Evolutionary conservation across 2,113 vertebrate species (phyloP), one percentile per base, ranked within the genome.

Genomic region (Tichodroma muraria): DNA sequence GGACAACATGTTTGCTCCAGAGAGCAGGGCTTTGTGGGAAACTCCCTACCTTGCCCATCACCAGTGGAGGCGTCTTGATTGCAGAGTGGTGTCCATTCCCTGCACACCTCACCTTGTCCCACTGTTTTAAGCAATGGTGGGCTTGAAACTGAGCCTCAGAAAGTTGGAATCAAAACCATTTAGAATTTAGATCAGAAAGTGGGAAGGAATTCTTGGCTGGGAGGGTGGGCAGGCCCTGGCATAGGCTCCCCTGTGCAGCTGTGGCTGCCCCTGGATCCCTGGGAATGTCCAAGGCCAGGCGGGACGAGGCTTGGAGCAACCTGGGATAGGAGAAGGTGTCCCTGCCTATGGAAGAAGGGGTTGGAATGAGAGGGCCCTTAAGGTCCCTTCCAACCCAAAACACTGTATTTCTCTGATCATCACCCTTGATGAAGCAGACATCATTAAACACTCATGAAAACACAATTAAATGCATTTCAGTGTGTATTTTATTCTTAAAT

Each of bases 221-320:
- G 40, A 31, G 40, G 3, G 11, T 42, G 50, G 5, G 0, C 1
- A 9, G 23, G 11, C 22, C 13, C 28, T 38, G 30, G n/a, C 42
- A 4, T 8, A 50, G 66, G 31, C 0, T 71, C 3, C 9, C n/a
- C 65, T 54, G n/a, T 63, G 65, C 21, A 47, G 40, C 84, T 70
- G 64, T 20, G 73, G 56, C n/a, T 70, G 57, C 6, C 50, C 66
- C 66, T 70, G 54, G 8, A 72, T 65, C 21, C 31, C 64, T 86
- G 63, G 28, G 1, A 70, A 9, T 47, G 64, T 1, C 38, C 49
- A 15, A 27, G 49, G 59, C 15, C 49, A 50, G 66, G 42, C 0
- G 59, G 52, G 28, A 52, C 0, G 0, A 22, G 44, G 24, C 5
- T 66, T 13, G 60, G 33, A n/a, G 4, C 13, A 40, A 0, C 24